phyloP scores from a whole-genome alignment of 2,888 invertebrate species.

The Panopea generosa region DNA sequence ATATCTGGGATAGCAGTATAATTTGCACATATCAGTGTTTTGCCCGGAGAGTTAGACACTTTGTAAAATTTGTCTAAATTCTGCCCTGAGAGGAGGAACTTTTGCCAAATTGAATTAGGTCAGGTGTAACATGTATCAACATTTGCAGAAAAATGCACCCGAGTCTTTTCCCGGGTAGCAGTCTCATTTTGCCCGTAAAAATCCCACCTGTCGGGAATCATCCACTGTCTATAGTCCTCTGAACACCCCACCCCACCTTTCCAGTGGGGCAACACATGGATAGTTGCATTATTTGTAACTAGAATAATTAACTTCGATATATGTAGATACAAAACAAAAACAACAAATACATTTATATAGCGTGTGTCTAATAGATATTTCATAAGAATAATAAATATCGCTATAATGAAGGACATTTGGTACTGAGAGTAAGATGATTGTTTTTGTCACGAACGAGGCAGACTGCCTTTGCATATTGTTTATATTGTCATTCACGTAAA shows the following conservation, averaged over 20 bases:
- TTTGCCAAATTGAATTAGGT: slow-evolving; percentile 3
- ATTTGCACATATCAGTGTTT: slow-evolving; percentile 3
- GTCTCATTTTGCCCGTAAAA: too few species aligned
- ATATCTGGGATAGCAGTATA: not conserved
- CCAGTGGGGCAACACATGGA: slow-evolving; percentile 3
- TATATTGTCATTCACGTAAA: not conserved
- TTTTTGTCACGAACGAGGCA: slow-evolving; percentile 2
- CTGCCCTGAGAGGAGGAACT: slow-evolving; percentile 3
- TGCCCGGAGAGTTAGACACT: not conserved
- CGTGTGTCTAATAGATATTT: slow-evolving; percentile 3
- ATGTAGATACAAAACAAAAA: slow-evolving; percentile 1
- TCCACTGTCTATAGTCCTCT: slow-evolving; percentile 3
- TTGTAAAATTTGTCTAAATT: slow-evolving; percentile 1
- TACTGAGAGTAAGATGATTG: not conserved
- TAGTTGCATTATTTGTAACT: slow-evolving; percentile 1
- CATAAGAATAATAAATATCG: slow-evolving; percentile 1
- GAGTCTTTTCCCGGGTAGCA: slow-evolving; percentile 1
- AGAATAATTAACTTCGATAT: slow-evolving; percentile 1
- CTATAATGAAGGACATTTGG: not conserved
- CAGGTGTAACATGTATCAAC: not conserved
- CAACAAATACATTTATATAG: slow-evolving; percentile 3
- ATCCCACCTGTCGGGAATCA: not conserved
- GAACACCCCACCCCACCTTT: slow-evolving; percentile 1
- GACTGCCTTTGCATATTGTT: slow-evolving; percentile 1
- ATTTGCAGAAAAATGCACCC: slow-evolving; percentile 3